Conservation (phyloP, 2,888 invertebrate species). For the Euclidia mi region DNA sequence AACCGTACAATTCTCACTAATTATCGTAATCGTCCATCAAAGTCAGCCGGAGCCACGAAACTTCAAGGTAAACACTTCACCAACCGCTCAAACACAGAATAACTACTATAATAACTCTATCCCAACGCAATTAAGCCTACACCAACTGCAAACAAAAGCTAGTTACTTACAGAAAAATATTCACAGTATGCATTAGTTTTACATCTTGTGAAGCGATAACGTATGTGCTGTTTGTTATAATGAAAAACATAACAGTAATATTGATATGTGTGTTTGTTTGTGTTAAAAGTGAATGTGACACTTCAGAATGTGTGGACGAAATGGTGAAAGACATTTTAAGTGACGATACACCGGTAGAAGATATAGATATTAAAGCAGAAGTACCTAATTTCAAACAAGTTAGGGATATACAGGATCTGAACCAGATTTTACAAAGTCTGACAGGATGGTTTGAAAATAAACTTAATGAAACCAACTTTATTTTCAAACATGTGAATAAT, state of each 20-base stretch:
- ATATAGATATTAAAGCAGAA: constrained; percentile 47
- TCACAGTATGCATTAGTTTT: constrained; percentile 73
- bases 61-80: constrained; percentile 68
- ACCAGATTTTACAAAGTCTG: constrained; percentile 62
- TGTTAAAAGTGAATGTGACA: constrained; percentile 70
- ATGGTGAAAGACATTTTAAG: constrained; percentile 63
- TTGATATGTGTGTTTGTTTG: constrained; percentile 52
- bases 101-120: constrained; percentile 35
- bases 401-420: constrained; percentile 55
- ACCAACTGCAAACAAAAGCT: background rate
- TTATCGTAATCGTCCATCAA: constrained; percentile 71
- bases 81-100: constrained; percentile 26
- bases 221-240: constrained; percentile 64
- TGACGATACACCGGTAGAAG: constrained; percentile 43
- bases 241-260: constrained; percentile 60
- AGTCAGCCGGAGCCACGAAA: constrained; percentile 72
- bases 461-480: constrained; percentile 51
- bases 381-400: constrained; percentile 55
- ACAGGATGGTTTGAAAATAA: constrained; percentile 65
- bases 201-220: constrained; percentile 67
- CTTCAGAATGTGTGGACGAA: constrained; percentile 64
- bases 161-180: constrained; percentile 39
- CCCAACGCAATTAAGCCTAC: constrained; percentile 9
- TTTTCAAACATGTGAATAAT: constrained; percentile 57
- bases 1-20: constrained; percentile 61